Evolutionary conservation across 1,140 invertebrate species (phyloP), one percentile per base, ranked within the genome.

Genomic region (Parasteatoda tepidariorum): DNA sequence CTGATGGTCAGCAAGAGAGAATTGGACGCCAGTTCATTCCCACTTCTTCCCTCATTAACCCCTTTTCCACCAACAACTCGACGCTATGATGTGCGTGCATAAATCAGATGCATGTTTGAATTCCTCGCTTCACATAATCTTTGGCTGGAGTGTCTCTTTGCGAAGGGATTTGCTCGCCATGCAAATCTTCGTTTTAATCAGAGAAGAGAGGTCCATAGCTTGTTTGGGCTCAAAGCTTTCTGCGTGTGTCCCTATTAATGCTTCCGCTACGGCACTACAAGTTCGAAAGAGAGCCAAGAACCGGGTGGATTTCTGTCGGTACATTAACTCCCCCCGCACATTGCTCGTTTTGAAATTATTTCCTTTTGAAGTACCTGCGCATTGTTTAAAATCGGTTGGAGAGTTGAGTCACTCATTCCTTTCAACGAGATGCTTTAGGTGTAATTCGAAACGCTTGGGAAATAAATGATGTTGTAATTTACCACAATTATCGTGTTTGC

Each of bases 61-160:
- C 22, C 55, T 34, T 30, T 61, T 41, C 38, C 71, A 34, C 26
- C 34, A 67, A 38, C 62, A 28, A 34, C 70, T n/a, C 18, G 22
- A 24, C 71, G 24, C 41, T 11, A 74, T 55, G 61, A 74, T 74
- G 55, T 41, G 31, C 9, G 2, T 18, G 55, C 71, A 74, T 74
- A 74, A 74, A 74, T 74, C 71, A 74, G 55, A 33, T 15, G 54
- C 71, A 22, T 55, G 55, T 28, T 74, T 55, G 54, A n/a, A 33
- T 31, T 74, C 34, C 61, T 74, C 71, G 71, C 41, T 74, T 74
- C 71, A 59, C 24, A 28, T 74, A 59, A 74, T 74, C 71, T 41
- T 22, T 31, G 55, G 54, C 41, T 74, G 41, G 71, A 59, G 55
- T 55, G 54, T 59, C 22, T 34, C 55, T 59, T 31, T 33, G 55